Conservation (phyloP, 2,888 invertebrate species). For the Macrosoma leucophasiata region DNA sequence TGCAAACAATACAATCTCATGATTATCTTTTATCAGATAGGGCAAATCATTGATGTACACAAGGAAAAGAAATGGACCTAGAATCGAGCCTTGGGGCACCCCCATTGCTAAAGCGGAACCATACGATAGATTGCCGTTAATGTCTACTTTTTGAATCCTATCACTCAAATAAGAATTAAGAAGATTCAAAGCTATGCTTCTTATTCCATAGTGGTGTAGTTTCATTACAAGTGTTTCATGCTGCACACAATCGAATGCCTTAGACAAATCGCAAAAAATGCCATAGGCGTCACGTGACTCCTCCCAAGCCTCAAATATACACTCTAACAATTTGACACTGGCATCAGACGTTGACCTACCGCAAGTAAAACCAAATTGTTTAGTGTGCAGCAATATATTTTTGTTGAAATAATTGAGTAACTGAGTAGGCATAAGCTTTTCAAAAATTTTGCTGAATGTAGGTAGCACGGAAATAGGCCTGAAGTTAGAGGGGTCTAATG, state of each 20-base stretch:
- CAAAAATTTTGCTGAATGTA: no score
- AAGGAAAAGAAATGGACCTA: no score
- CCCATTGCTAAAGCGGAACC: background rate
- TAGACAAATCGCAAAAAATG: constrained; percentile 6
- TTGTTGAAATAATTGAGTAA: background rate
- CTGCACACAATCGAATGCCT: constrained; percentile 5
- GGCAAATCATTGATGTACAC: constrained; percentile 13
- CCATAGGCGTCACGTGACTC: constrained; percentile 3
- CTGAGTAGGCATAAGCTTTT: background rate
- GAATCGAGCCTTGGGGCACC: background rate
- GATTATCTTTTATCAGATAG: background rate
- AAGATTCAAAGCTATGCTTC: background rate
- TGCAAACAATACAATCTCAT: background rate
- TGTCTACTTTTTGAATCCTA: background rate
- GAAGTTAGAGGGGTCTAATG: background rate
- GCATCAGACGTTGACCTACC: constrained; percentile 8
- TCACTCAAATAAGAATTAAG: background rate
- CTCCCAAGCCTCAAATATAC: constrained; percentile 8
- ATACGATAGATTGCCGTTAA: background rate
- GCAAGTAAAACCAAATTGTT: constrained; percentile 3
- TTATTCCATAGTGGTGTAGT: background rate
- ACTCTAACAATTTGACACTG: constrained; percentile 1
- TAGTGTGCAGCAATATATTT: background rate
- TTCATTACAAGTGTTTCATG: background rate
- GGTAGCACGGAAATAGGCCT: background rate